Percentiles rank a stretch among this genome's conserved stretches.
Conservation (phyloP, 2,113 vertebrate species). For the Orthochromis indermauri region DNA sequence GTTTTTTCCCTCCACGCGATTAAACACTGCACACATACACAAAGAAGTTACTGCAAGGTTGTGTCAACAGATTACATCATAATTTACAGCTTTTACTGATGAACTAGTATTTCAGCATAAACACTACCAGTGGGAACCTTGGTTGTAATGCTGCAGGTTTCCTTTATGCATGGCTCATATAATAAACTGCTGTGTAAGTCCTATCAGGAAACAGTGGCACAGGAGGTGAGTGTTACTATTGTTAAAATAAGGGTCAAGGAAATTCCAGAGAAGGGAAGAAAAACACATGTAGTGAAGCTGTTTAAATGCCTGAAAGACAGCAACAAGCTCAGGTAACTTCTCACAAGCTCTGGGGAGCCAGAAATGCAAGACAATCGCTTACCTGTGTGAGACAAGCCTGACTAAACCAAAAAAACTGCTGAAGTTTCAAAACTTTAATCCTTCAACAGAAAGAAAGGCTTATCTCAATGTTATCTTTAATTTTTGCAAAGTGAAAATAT, state of each 20-base stretch:
- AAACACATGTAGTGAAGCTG: neutral
- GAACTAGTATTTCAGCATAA: neutral
- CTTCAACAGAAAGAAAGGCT: neutral
- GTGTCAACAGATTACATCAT: neutral
- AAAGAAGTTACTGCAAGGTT: neutral
- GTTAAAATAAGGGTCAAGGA: neutral
- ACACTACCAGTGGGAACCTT: neutral
- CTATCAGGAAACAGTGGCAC: neutral
- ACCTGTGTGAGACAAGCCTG: neutral
- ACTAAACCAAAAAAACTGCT: neutral
- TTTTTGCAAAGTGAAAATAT: neutral
- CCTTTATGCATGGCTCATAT: neutral
- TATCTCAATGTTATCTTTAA: neutral
- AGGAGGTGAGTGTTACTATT: neutral
- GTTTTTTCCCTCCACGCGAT: fast-evolving
- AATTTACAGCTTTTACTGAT: neutral
- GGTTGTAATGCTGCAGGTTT: neutral
- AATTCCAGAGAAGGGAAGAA: neutral
- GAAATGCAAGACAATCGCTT: neutral
- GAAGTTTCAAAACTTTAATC: neutral
- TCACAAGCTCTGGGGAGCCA: neutral
- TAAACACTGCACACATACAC: fast-evolving
- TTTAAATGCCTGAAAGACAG: neutral
- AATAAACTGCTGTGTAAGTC: neutral
- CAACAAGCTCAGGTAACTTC: neutral